phyloP scores from a whole-genome alignment of 35 echinoderm and acorn worm species.

The Lytechinus pictus region DNA sequence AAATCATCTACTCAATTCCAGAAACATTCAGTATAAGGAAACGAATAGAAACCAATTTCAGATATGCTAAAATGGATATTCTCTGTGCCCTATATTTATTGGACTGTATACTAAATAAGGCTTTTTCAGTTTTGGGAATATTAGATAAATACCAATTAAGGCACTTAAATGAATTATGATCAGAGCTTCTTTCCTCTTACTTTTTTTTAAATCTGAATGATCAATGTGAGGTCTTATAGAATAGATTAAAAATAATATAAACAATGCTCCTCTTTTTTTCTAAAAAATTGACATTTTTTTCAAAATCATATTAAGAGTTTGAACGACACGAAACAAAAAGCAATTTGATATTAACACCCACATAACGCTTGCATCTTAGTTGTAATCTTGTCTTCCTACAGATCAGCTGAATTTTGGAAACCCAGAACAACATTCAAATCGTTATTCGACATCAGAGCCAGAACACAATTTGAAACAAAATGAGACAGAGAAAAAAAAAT shows the following conservation, averaged over 20 bases:
- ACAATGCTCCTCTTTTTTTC: not conserved
- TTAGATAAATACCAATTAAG: not conserved
- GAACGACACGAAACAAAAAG: not conserved
- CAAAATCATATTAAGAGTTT: not conserved
- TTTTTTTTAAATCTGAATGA: not conserved
- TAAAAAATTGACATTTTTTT: not conserved
- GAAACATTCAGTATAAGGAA: not conserved
- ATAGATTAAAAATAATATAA: not conserved
- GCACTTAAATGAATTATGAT: not conserved
- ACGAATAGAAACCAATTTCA: not conserved
- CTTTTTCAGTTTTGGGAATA: not conserved
- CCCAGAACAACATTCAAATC: slow-evolving; percentile 13
- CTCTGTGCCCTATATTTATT: not conserved
- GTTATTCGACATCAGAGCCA: not conserved
- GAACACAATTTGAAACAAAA: slow-evolving; percentile 2
- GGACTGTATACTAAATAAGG: not conserved
- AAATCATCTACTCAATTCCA: not conserved
- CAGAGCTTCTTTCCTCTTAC: not conserved
- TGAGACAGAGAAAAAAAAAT: not conserved
- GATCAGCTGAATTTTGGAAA: slow-evolving; percentile 16
- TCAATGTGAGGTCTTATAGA: not conserved
- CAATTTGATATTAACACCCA: not conserved
- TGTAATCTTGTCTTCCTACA: not conserved
- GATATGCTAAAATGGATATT: not conserved
- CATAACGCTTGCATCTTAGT: not conserved